These are phyloP conservation scores for Craseonycteris thonglongyai DNA, from an alignment of 2,113 vertebrate genomes.

Conservation along the genomic window DNA sequence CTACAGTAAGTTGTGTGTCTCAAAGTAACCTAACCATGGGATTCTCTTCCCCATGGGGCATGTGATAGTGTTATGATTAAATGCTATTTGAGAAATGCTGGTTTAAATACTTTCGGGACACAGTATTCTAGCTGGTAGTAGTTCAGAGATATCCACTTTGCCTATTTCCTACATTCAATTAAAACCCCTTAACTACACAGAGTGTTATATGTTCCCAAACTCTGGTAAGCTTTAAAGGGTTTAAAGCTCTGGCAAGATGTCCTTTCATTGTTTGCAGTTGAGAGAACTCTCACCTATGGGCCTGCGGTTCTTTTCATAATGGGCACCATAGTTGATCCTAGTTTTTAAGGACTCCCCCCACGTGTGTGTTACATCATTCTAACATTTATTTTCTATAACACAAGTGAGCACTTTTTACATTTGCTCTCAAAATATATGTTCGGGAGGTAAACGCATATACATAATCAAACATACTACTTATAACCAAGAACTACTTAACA, in stretches of 20 bases:
- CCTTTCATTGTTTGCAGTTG: neutral
- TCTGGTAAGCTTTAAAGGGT: neutral
- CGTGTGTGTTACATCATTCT: neutral
- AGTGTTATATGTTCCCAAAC: neutral
- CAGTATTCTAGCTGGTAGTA: neutral
- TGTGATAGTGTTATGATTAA: neutral
- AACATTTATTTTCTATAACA: neutral
- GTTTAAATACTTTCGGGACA: constrained; percentile 4
- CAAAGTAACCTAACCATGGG: neutral
- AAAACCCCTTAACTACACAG: neutral
- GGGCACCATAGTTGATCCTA: neutral
- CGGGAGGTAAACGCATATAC: neutral
- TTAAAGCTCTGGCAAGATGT: neutral
- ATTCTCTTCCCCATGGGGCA: neutral
- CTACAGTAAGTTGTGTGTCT: neutral
- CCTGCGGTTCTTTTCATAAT: neutral
- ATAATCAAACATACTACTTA: neutral
- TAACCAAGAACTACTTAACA: neutral
- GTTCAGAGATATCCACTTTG: neutral
- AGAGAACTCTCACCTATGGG: neutral
- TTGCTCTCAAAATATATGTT: neutral
- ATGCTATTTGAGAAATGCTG: neutral
- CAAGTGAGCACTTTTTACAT: neutral
- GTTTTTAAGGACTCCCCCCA: neutral
- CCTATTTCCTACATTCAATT: neutral